These are phyloP conservation scores for Onychostruthus taczanowskii DNA, from an alignment of 2,113 vertebrate genomes.

Conservation along the genomic window DNA sequence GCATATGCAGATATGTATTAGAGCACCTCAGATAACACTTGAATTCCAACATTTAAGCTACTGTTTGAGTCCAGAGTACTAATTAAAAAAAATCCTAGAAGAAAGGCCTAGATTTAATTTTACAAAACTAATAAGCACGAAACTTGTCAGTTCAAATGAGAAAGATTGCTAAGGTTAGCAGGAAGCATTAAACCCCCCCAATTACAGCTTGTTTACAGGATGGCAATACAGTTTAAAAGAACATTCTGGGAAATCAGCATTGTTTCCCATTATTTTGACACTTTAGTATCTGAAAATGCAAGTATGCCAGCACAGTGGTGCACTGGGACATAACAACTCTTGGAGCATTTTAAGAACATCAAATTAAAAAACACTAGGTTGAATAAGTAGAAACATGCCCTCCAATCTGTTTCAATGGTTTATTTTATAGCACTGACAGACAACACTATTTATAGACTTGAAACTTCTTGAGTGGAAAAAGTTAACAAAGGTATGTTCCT, in stretches of 20 bases:
- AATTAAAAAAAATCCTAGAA: neutral
- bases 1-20: neutral
- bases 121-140: neutral
- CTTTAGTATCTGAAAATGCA: neutral
- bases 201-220: neutral
- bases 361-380: neutral
- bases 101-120: neutral
- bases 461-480: neutral
- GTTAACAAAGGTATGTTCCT: neutral
- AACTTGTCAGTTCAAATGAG: neutral
- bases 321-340: neutral
- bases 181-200: accelerated
- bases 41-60: neutral
- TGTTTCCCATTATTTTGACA: neutral
- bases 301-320: neutral
- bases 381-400: neutral
- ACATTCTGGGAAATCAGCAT: neutral
- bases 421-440: neutral
- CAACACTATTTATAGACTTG: neutral
- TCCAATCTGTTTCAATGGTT: neutral
- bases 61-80: neutral
- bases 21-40: neutral
- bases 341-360: neutral
- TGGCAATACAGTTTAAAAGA: neutral
- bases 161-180: neutral